Evolutionary conservation across 2,888 invertebrate genomes (phyloP).

Genomic region (Tipula lateralis): DNA sequence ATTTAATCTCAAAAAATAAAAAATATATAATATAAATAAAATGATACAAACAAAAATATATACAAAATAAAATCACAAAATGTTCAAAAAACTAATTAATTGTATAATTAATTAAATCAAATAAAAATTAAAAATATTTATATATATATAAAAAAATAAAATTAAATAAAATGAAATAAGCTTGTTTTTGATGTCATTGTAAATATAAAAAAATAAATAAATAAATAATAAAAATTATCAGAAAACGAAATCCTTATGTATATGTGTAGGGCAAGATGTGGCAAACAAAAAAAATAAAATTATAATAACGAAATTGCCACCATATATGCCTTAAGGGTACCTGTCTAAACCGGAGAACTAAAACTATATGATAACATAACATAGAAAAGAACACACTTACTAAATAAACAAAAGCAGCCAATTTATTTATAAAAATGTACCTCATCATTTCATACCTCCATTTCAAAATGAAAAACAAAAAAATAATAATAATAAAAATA

Average conservation of each 20-base stretch:
- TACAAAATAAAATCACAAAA: background rate
- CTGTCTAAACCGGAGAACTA: slow-evolving; percentile 34
- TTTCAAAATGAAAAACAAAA: background rate
- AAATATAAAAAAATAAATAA: background rate
- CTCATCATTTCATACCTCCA: slow-evolving; percentile 30
- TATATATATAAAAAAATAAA: background rate
- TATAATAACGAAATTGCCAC: slow-evolving; percentile 34
- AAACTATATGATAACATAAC: slow-evolving; percentile 20
- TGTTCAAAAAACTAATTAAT: background rate
- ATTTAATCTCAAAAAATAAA: background rate
- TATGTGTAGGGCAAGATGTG: background rate
- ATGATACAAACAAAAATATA: background rate
- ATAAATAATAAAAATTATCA: background rate
- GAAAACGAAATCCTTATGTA: slow-evolving; percentile 24
- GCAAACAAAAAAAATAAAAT: slow-evolving; percentile 29
- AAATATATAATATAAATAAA: slow-evolving; percentile 29
- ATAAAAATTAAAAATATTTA: background rate
- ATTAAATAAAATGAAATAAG: background rate
- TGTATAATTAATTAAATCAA: background rate
- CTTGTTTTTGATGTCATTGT: background rate
- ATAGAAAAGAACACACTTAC: background rate
- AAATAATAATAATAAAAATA: slow-evolving; percentile 20
- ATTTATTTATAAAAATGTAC: slow-evolving; percentile 20
- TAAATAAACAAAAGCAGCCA: slow-evolving; percentile 31
- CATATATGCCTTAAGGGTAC: slow-evolving; percentile 38